phyloP scores from a whole-genome alignment of 2,797 vertebrate species.

The Paedocypris micromegethes region DNA sequence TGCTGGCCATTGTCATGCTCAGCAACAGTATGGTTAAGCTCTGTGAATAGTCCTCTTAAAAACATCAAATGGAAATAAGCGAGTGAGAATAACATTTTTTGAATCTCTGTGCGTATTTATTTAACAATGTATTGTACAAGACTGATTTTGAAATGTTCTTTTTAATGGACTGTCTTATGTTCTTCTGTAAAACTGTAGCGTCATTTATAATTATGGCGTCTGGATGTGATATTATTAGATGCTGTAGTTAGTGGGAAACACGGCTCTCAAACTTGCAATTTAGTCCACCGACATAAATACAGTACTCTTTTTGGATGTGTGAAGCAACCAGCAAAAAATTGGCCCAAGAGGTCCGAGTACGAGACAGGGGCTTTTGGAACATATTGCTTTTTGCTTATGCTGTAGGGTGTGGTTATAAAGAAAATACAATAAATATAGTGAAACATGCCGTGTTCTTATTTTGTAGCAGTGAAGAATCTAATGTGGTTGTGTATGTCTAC shows the following conservation, averaged over 20 bases:
- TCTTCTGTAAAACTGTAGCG: conserved; percentile 49
- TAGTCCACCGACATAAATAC: conserved; percentile 71
- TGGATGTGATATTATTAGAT: conserved; percentile 73
- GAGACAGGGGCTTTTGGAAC: conserved; percentile 42
- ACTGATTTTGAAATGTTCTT: neutral
- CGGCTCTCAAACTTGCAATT: conserved; percentile 72
- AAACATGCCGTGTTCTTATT: conserved; percentile 39
- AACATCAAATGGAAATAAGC: neutral
- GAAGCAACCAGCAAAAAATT: conserved; percentile 61
- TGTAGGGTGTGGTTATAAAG: conserved; percentile 48
- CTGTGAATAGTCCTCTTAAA: neutral
- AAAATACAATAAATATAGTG: conserved; percentile 13
- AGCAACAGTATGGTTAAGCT: neutral
- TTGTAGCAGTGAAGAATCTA: conserved; percentile 51
- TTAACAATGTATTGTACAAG: neutral
- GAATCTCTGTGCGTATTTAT: neutral
- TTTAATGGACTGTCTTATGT: conserved; percentile 40
- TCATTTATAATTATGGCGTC: conserved; percentile 59
- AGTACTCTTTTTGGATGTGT: conserved; percentile 68
- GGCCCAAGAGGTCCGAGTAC: conserved; percentile 39
- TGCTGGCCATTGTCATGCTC: neutral
- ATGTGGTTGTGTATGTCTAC: conserved; percentile 52
- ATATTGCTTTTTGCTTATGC: conserved; percentile 47
- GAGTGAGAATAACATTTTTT: neutral
- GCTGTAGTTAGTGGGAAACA: conserved; percentile 71